Conservation (phyloP, 2,797 vertebrate species). For the Danionella dracula region DNA sequence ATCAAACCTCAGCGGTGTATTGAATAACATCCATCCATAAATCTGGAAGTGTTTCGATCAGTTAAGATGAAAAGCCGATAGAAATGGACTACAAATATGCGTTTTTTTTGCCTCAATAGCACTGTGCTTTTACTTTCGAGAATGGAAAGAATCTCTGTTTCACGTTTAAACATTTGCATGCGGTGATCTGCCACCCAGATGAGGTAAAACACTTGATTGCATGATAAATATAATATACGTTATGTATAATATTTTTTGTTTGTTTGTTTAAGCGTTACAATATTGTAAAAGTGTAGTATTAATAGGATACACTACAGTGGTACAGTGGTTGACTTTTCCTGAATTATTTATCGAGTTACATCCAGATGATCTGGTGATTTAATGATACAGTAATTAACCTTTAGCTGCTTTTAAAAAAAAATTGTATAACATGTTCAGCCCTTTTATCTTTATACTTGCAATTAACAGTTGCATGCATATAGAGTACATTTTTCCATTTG, state of each 20-base stretch:
- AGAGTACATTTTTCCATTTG: too few relatives aligned
- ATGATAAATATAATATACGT: neutral
- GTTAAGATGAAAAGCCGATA: conserved; percentile 2
- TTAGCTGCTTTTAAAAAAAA: too few relatives aligned
- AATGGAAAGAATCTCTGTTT: conserved; percentile 59
- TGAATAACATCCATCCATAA: conserved; percentile 45
- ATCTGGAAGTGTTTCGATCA: conserved; percentile 19
- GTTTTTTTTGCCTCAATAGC: conserved; percentile 37
- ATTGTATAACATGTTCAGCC: too few relatives aligned
- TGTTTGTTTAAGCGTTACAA: too few relatives aligned
- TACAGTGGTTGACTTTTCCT: too few relatives aligned
- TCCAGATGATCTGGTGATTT: too few relatives aligned
- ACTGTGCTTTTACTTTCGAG: conserved; percentile 56
- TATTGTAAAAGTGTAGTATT: too few relatives aligned
- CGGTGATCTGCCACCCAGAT: conserved; percentile 61
- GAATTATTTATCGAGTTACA: too few relatives aligned
- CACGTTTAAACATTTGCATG: conserved; percentile 63
- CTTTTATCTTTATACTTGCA: too few relatives aligned
- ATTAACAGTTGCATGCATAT: too few relatives aligned
- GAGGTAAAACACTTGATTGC: conserved; percentile 58
- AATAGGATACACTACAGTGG: too few relatives aligned
- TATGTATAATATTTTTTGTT: neutral
- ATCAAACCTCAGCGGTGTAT: conserved; percentile 57
- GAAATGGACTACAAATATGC: conserved; percentile 18
- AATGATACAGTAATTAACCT: too few relatives aligned